phyloP scores from a whole-genome alignment of 2,797 vertebrate genomes.

The Holocentrus rufus region DNA sequence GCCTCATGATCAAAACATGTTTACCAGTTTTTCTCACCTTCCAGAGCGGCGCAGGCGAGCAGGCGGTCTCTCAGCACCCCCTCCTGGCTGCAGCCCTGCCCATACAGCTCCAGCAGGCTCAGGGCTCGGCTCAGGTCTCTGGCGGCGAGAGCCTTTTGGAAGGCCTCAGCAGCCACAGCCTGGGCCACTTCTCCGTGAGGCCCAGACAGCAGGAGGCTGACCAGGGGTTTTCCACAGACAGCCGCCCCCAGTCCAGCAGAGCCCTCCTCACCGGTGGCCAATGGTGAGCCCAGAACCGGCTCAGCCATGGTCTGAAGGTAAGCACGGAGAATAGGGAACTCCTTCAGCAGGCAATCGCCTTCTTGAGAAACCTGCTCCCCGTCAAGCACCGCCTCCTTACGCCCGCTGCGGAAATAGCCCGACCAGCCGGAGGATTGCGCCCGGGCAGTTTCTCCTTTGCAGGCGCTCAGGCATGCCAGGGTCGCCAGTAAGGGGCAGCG shows the following conservation, averaged over 20 bases:
- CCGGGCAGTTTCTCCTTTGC: slow-evolving; percentile 75
- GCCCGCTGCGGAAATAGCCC: slow-evolving; percentile 90
- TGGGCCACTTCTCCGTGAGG: slow-evolving; percentile 82
- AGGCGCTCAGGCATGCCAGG: slow-evolving; percentile 86
- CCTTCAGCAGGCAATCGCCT: slow-evolving; percentile 85
- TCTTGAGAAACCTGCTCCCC: slow-evolving; percentile 89
- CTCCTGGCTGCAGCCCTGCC: slow-evolving; percentile 80
- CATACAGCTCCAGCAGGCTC: slow-evolving; percentile 86
- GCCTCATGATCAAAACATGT: not conserved
- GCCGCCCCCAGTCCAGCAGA: slow-evolving; percentile 69
- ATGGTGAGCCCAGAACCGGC: slow-evolving; percentile 76
- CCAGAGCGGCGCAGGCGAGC: slow-evolving; percentile 87
- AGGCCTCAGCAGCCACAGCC: slow-evolving; percentile 82
- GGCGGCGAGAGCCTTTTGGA: slow-evolving; percentile 84
- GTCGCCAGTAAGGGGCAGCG: slow-evolving; percentile 86
- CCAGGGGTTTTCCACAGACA: slow-evolving; percentile 83
- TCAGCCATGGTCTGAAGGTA: slow-evolving; percentile 86
- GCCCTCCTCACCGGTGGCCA: slow-evolving; percentile 63
- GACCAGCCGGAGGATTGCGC: slow-evolving; percentile 79
- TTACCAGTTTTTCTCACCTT: slow-evolving; percentile 79
- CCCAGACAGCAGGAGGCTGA: slow-evolving; percentile 86
- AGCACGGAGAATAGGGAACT: slow-evolving; percentile 85
- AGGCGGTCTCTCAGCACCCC: slow-evolving; percentile 84
- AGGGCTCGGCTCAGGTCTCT: slow-evolving; percentile 86
- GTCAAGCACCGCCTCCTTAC: slow-evolving; percentile 86